These are phyloP conservation scores for Brienomyrus longianalis DNA, from an alignment of 2,113 vertebrate species.

Conservation along the genomic window DNA sequence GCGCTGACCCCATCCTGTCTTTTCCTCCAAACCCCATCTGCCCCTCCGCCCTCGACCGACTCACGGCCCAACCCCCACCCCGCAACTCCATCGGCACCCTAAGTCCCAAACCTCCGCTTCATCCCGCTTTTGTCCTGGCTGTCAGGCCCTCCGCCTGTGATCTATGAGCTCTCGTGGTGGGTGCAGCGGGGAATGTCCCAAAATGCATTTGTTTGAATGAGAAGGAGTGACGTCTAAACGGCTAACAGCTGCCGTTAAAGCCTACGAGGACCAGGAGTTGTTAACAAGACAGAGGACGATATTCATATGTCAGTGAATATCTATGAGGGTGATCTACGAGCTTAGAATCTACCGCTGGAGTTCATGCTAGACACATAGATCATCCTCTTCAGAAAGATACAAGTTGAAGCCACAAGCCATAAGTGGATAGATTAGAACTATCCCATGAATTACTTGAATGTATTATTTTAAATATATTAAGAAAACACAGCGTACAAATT, in stretches of 20 bases:
- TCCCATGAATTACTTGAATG: not conserved
- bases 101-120: not conserved
- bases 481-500: not conserved
- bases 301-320: not conserved
- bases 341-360: not conserved
- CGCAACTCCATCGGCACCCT: not conserved
- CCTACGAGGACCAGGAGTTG: not conserved
- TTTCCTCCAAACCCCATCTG: not conserved
- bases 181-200: not conserved
- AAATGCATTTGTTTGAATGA: slow-evolving; percentile 8
- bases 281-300: not conserved
- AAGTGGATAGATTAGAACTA: not conserved
- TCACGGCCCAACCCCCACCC: not conserved
- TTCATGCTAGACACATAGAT: not conserved
- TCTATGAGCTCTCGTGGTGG: not conserved
- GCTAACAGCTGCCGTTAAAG: slow-evolving; percentile 4
- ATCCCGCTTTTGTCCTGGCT: slow-evolving; percentile 6
- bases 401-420: not conserved
- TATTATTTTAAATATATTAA: not conserved
- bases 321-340: not conserved
- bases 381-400: not conserved
- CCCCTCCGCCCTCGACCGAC: not conserved
- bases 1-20: not conserved
- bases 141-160: slow-evolving; percentile 5
- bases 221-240: not conserved